Base-by-base conservation (phyloP, 2,797 vertebrate species). In the Lepus oiostolus region DNA sequence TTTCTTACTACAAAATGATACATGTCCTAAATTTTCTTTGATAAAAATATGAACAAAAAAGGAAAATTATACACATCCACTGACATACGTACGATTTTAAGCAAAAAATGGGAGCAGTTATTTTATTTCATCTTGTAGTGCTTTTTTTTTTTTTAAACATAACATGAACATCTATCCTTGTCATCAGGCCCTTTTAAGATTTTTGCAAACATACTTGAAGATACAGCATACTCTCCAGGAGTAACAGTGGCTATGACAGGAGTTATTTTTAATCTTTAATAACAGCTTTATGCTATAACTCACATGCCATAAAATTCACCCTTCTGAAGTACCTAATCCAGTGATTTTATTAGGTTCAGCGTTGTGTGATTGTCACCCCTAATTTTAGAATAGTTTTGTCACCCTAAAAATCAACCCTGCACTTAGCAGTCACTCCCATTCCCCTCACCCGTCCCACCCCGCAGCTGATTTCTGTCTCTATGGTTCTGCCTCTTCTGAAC, bases 1-100 rank as follows among this genome's bases (percentile, higher is more conserved):
- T 68, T 80, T 91, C 54, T 95, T 87, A 42, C 19, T 90, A 47
- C 10, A 82, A 89, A 96, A 80, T 76, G 5, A 85, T 70, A 62
- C 7, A 24, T 9, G 67, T 63, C 71, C 17, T 91, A 88, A 79
- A 67, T 77, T 95, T 91, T 91, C 38, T 93, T 96, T 92, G 35
- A 82, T 32, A 89, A 79, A 67, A 91, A 60, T 68, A 42, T 65
- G 22, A 93, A 47, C 32, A 21, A 74, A 30, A 76, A n/a, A 62
- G 38, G 35, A 30, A 63, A 30, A 50, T 14, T n/a, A 82, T 9
- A 38, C 1, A 35, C 86, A 76, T 67, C 7, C 22, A 90, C 26
- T 22, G 6, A 4, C 4, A 47, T 54, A 68, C 16, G 32, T 32
- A 77, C 1, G 22, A 72, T 88, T 90, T 92, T 88, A 21, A 74